Evolutionary conservation across 2,113 vertebrate species (phyloP).

Genomic region (Camelus bactrianus): DNA sequence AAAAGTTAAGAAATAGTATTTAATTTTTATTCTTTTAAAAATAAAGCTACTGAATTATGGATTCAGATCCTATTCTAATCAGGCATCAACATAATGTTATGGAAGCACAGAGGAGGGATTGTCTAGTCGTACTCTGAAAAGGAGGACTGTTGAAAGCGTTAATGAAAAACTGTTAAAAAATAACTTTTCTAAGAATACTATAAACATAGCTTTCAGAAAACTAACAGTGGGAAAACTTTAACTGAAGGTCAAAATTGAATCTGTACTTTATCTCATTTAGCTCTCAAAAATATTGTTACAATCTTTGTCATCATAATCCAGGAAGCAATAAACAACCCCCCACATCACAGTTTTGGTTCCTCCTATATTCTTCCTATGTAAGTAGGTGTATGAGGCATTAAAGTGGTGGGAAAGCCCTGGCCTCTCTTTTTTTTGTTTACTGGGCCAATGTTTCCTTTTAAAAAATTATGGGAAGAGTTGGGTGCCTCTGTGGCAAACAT

Average conservation of each 20-base stretch:
- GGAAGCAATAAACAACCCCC: not conserved
- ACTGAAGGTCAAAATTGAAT: not conserved
- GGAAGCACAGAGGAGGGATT: not conserved
- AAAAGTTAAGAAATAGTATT: not conserved
- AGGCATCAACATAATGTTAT: not conserved
- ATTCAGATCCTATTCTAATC: not conserved
- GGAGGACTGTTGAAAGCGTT: not conserved
- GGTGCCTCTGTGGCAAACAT: not conserved
- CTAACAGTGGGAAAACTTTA: not conserved
- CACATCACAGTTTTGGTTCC: not conserved
- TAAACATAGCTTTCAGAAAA: conserved; percentile 29
- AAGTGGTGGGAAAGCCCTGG: not conserved
- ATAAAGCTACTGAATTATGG: not conserved
- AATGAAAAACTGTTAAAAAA: not conserved
- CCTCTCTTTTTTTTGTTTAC: not conserved
- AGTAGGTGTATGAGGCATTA: not conserved
- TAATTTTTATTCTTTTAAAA: not conserved
- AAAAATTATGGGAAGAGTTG: not conserved
- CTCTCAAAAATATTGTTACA: not conserved
- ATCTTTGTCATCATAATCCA: not conserved
- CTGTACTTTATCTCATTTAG: not conserved
- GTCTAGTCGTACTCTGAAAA: not conserved
- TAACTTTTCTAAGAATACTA: not conserved
- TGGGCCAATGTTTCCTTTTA: not conserved
- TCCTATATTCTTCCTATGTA: not conserved